Evolutionary conservation across 2,888 invertebrate genomes (phyloP), one percentile per base, ranked within the genome.

Genomic region (Hemistola chrysoprasaria): DNA sequence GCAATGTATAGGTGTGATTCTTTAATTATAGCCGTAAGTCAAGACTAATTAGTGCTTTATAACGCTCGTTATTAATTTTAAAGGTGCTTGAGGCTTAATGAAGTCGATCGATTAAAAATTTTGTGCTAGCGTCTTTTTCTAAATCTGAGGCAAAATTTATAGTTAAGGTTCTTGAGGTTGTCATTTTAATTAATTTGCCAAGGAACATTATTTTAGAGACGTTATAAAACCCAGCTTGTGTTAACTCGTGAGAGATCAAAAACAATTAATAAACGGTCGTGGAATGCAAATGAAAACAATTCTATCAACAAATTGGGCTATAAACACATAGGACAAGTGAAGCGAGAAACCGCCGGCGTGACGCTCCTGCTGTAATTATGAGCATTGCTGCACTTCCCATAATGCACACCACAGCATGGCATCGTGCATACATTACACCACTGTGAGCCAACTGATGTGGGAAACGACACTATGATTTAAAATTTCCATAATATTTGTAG

Each of bases 401-500:
- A 30, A n/a, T 6, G 7, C 9, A 27, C 29, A 29, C 34, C 29
- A 29, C 34, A 11, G 7, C 11, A 29, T 11, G 16, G n/a, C 6
- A 9, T 6, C 65, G 75, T n/a, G n/a, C 73, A 78, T 76, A 69
- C 65, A 76, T 75, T 73, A 78, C 73, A 69, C 67, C 65, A 67
- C 63, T 61, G 71, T 74, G 74, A 66, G 53, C 67, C 74, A 78
- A 76, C 53, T 54, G 65, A 75, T 81, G 81, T 84, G 82, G 80
- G 83, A 85, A 80, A 70, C 65, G 50, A 56, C 53, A 53, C 57
- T 71, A 72, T 60, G 52, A 62, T 81, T 78, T 75, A 55, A 81
- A 76, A 80, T 83, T 68, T 81, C 74, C 76, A 73, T 78, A 79
- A 79, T 80, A 83, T 82, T 79, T 79, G 78, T 80, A 79, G 76